phyloP scores from a whole-genome alignment of 1,140 invertebrate species.

The Drosophila kanapiae region DNA sequence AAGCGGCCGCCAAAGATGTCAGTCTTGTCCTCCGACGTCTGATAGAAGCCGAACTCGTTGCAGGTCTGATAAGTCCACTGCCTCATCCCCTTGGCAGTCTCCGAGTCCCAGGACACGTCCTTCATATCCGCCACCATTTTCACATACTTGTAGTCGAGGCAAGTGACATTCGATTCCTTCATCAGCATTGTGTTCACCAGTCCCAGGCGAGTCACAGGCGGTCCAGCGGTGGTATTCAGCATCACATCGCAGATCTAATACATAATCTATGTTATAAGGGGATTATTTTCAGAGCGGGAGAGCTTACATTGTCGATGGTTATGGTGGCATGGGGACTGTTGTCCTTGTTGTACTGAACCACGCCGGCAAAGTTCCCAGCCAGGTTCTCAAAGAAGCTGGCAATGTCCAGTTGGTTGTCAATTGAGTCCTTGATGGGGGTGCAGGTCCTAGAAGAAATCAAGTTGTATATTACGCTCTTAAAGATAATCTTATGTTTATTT shows the following conservation, averaged over 20 bases:
- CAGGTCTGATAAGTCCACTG: slow-evolving; percentile 99
- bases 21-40: slow-evolving; percentile 91
- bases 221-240: slow-evolving; percentile 87
- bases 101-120: slow-evolving; percentile 89
- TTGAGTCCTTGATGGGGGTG: slow-evolving; percentile 89
- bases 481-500: background rate
- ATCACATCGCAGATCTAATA: slow-evolving; percentile 90
- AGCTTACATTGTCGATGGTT: slow-evolving; percentile 89
- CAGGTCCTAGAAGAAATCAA: slow-evolving; percentile 88
- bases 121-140: slow-evolving; percentile 91
- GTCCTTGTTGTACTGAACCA: slow-evolving; percentile 98
- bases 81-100: slow-evolving; percentile 88
- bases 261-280: background rate
- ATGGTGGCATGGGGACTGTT: slow-evolving; percentile 92
- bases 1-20: slow-evolving; percentile 93
- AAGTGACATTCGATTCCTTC: slow-evolving; percentile 89
- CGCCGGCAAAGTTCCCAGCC: slow-evolving; percentile 93
- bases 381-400: slow-evolving; percentile 92
- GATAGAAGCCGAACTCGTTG: slow-evolving; percentile 97
- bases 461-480: background rate
- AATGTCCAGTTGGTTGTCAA: slow-evolving; percentile 89
- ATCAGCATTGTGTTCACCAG: slow-evolving; percentile 91
- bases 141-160: slow-evolving; percentile 93
- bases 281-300: no score
- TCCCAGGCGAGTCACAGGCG: slow-evolving; percentile 90